Conservation (phyloP, 2,888 invertebrate genomes). For the Apodemia duryi region DNA sequence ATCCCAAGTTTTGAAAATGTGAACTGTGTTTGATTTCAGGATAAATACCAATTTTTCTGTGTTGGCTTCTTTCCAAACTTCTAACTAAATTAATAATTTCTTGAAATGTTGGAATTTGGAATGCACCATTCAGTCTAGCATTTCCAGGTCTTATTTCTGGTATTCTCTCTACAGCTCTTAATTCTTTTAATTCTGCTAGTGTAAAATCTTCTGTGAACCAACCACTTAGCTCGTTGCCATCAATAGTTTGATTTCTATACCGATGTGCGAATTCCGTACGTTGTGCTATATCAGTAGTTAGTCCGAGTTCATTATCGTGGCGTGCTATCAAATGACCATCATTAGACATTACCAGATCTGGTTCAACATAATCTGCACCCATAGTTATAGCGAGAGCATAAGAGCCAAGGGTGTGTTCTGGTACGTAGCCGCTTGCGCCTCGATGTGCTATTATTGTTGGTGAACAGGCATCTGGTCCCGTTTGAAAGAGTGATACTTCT, state of each 20-base stretch:
- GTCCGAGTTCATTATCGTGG: constrained; percentile 62
- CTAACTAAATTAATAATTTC: constrained; percentile 65
- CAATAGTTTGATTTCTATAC: constrained; percentile 52
- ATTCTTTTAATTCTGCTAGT: constrained; percentile 59
- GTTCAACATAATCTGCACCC: constrained; percentile 68
- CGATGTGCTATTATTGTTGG: constrained; percentile 63
- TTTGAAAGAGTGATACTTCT: constrained; percentile 27
- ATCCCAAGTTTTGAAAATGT: constrained; percentile 55
- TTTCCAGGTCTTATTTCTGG: constrained; percentile 60
- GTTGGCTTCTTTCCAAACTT: constrained; percentile 52
- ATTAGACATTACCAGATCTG: constrained; percentile 64
- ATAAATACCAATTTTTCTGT: constrained; percentile 58
- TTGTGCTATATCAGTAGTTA: constrained; percentile 55
- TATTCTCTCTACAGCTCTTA: constrained; percentile 61
- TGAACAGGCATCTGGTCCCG: constrained; percentile 48
- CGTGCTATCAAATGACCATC: constrained; percentile 62
- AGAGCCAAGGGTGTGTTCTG: constrained; percentile 66
- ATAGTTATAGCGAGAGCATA: constrained; percentile 65
- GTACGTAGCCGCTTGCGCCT: constrained; percentile 66
- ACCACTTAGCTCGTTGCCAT: constrained; percentile 47
- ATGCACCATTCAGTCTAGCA: constrained; percentile 53
- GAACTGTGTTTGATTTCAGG: constrained; percentile 65
- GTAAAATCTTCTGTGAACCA: constrained; percentile 74
- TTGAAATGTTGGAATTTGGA: constrained; percentile 59
- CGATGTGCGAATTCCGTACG: constrained; percentile 57